phyloP scores from a whole-genome alignment of 2,888 invertebrate genomes.

The Parnassius mnemosyne region DNA sequence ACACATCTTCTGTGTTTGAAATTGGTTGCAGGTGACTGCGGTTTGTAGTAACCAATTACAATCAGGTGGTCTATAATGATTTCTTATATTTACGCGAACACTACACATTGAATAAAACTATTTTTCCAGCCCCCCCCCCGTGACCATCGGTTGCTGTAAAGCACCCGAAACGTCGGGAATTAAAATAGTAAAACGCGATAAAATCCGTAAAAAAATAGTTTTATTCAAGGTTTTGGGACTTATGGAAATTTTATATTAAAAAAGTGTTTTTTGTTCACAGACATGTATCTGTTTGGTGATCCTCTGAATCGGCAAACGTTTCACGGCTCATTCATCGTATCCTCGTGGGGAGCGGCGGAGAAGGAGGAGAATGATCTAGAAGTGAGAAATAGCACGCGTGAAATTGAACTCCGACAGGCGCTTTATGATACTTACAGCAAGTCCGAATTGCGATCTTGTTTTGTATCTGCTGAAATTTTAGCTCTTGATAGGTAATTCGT shows the following conservation, averaged over 20 bases:
- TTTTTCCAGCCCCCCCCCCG: no score
- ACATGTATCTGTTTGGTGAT: slow-evolving; percentile 86
- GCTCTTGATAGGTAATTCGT: slow-evolving; percentile 89
- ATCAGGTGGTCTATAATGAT: no score
- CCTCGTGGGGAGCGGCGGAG: slow-evolving; percentile 84
- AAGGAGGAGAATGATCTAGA: slow-evolving; percentile 83
- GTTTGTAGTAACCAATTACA: no score
- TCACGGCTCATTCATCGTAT: slow-evolving; percentile 89
- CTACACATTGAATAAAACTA: no score
- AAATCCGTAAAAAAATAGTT: no score
- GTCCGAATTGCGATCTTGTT: slow-evolving; percentile 87
- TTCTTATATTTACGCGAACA: no score
- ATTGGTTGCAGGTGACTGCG: no score
- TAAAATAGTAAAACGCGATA: no score
- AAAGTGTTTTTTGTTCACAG: slow-evolving; percentile 68
- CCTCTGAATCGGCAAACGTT: slow-evolving; percentile 90
- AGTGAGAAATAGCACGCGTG: slow-evolving; percentile 86
- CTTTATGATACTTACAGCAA: slow-evolving; percentile 87
- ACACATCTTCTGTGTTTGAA: no score
- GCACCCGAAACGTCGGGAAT: no score
- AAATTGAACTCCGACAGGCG: slow-evolving; percentile 87
- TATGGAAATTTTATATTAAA: neutral
- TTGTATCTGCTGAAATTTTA: slow-evolving; percentile 88
- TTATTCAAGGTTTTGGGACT: no score
- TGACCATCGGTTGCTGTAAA: no score